Percentiles rank a stretch among this genome's conserved stretches.
These are phyloP conservation scores for Trissolcus basalis DNA, from an alignment of 1,140 invertebrate genomes.

Conservation along the genomic window DNA sequence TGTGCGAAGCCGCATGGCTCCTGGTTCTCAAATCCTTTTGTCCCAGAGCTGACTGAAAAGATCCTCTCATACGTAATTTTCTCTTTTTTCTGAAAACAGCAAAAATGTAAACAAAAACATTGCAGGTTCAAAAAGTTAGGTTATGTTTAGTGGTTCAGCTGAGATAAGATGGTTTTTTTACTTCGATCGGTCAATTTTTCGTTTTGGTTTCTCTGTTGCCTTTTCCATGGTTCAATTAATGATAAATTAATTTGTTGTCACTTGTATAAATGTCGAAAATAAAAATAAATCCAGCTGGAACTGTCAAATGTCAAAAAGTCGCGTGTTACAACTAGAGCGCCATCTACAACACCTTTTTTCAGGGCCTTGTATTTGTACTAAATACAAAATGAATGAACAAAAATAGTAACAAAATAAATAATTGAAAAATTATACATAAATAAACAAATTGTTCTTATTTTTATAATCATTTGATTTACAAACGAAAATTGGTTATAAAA, in stretches of 20 bases:
- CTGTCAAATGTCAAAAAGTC: no score
- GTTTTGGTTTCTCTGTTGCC: not conserved
- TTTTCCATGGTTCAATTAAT: not conserved
- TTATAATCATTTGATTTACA: no score
- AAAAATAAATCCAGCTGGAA: no score
- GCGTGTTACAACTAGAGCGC: no score
- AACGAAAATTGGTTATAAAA: no score
- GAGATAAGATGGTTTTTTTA: not conserved
- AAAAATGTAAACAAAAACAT: not conserved
- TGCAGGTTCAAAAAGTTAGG: not conserved
- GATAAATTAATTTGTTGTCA: not conserved
- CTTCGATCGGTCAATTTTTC: not conserved
- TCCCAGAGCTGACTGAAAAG: conserved; percentile 13
- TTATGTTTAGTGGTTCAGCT: not conserved
- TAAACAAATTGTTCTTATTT: no score
- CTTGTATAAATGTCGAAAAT: no score
- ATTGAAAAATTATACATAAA: no score
- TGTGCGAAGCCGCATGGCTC: conserved; percentile 13
- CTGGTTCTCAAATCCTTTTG: conserved; percentile 27
- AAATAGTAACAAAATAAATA: no score
- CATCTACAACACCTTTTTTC: no score
- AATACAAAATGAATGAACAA: no score
- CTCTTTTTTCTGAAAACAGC: conserved; percentile 19
- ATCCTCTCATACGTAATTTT: conserved; percentile 9
- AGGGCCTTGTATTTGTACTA: no score